Percentiles rank a stretch among this genome's conserved stretches.
phyloP scores from a whole-genome alignment of 2,113 vertebrate genomes.

The Nibea albiflora region DNA sequence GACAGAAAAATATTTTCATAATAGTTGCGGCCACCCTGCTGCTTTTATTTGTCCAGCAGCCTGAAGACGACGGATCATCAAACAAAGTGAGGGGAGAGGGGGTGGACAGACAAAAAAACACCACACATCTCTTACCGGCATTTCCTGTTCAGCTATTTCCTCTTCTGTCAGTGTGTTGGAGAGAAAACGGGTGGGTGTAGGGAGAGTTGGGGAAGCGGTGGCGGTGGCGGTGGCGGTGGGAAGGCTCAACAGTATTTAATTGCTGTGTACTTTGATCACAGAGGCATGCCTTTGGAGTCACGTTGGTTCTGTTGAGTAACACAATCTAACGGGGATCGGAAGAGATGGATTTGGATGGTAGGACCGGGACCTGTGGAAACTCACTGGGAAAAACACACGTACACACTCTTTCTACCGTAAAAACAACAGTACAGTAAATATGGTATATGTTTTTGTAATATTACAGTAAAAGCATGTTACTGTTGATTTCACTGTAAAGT shows the following conservation, averaged over 20 bases:
- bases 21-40: constrained; percentile 11
- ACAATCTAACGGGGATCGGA: constrained; percentile 15
- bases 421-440: too few relatives aligned
- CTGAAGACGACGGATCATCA: constrained; percentile 44
- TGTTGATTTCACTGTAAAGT: too few relatives aligned
- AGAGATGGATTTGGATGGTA: constrained; percentile 18
- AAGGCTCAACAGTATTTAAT: constrained; percentile 15
- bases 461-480: too few relatives aligned
- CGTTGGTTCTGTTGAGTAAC: constrained; percentile 41
- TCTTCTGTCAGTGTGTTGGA: constrained; percentile 69
- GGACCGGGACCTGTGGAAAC: constrained; percentile 2
- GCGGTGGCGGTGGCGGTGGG: too few relatives aligned
- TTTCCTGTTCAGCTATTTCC: constrained; percentile 74
- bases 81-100: constrained; percentile 19
- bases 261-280: constrained; percentile 40
- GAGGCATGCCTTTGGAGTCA: constrained; percentile 11
- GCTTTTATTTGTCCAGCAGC: constrained; percentile 23
- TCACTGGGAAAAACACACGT: neutral
- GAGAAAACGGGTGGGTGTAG: neutral
- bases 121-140: constrained; percentile 48
- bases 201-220: too few relatives aligned
- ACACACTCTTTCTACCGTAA: neutral
- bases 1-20: constrained; percentile 9
- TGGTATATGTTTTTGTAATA: too few relatives aligned
- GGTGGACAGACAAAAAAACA: constrained; percentile 19